phyloP scores from a whole-genome alignment of 2,113 vertebrate genomes.

The Triplophysa tibetana region DNA sequence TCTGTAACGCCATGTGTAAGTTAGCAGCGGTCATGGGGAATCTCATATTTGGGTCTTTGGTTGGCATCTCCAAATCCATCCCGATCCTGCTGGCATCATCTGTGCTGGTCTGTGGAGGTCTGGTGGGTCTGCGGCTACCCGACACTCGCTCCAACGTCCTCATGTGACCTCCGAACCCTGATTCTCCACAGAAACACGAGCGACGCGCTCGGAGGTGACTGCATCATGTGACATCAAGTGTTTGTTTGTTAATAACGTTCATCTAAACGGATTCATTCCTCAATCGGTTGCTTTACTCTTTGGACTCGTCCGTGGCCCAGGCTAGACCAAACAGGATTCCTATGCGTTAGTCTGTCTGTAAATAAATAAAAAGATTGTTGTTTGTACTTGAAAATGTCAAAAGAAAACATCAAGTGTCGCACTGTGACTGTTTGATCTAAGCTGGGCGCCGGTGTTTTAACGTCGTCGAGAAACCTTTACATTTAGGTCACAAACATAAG shows the following conservation, averaged over 20 bases:
- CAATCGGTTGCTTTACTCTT: conserved; percentile 5
- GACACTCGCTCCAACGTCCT: conserved; percentile 90
- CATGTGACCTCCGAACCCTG: conserved; percentile 47
- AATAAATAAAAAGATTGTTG: background rate
- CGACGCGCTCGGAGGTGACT: conserved; percentile 35
- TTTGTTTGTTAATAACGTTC: conserved; percentile 13
- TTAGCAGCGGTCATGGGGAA: conserved; percentile 93
- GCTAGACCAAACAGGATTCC: conserved; percentile 6
- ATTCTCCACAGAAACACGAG: conserved; percentile 42
- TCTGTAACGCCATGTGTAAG: conserved; percentile 96
- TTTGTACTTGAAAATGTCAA: background rate
- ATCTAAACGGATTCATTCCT: background rate
- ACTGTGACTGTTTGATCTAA: background rate
- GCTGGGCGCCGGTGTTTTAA: background rate
- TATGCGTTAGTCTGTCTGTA: background rate
- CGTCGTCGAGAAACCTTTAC: background rate
- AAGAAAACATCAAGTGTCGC: background rate
- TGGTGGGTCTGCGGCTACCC: conserved; percentile 90
- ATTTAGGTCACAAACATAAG: background rate
- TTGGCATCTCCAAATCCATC: conserved; percentile 91
- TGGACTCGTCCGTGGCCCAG: background rate
- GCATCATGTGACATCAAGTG: conserved; percentile 8
- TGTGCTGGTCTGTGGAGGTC: conserved; percentile 90
- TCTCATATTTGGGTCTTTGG: conserved; percentile 93
- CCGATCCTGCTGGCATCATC: conserved; percentile 95